Base-by-base conservation (phyloP, 2,888 invertebrate genomes). In the Nomada fucata region DNA sequence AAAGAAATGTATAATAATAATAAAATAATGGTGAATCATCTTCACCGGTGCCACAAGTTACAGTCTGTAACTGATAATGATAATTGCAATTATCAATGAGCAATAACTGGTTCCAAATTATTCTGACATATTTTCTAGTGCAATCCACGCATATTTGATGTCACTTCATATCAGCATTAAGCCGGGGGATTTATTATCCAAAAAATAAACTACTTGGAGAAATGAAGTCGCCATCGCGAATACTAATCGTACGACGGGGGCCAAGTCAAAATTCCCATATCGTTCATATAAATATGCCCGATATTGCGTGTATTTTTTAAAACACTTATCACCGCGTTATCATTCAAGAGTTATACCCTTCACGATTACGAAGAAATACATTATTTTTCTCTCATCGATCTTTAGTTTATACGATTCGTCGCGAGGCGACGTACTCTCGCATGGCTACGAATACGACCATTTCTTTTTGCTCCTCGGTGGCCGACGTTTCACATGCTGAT, bases 401-500 rank as follows among this genome's bases (percentile, higher is more conserved):
- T 20, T 75, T 9, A 70, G 44, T 44, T 61, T 26, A 15, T n/a
- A 20, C 29, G 20, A 13, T 47, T 15, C 4, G 18, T 18, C 59
- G 4, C 63, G 53, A 55, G 26, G 18, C 26, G 42, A 60, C 20
- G 60, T 0, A 15, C 47, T 47, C 13, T 11, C 20, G 20, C 26
- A 29, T 60, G 20, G 36, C 60, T 57, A 55, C 5, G 36, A 36
- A 36, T 36, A 36, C 15, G 15, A 10, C 29, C 20, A 11, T 11
- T 13, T n/a, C 18, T 5, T 13, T 23, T 23, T 23, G 23, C n/a
- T 52, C 50, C 29, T 42, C 7, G 13, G 23, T 1, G 20, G 2
- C 44, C 44, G 70, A 47, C 2, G 75, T 71, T 71, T 71, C 65
- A 44, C 75, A 61, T 23, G 60, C 47, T 44, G 60, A 74, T 63